These are phyloP conservation scores for Drosophila infuscata DNA, from an alignment of 2,888 invertebrate genomes.

Conservation along the genomic window DNA sequence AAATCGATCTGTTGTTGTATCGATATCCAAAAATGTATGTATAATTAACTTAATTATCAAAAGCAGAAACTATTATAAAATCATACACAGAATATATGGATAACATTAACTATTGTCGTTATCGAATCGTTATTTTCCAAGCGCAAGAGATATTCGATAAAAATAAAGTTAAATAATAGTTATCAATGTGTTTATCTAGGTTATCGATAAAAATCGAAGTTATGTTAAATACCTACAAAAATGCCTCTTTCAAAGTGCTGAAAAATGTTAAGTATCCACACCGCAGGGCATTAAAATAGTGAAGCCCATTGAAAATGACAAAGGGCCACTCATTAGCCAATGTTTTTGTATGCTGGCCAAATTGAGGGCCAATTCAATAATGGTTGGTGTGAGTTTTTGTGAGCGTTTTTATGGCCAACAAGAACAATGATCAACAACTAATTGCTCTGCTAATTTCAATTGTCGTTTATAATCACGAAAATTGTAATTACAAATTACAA, in stretches of 20 bases:
- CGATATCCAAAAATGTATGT: neutral
- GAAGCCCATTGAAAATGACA: slow-evolving; percentile 29
- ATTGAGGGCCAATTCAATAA: neutral
- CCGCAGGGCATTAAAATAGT: slow-evolving; percentile 32
- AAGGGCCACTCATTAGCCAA: slow-evolving; percentile 66
- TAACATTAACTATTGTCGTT: neutral
- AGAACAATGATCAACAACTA: slow-evolving; percentile 69
- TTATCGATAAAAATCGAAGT: neutral
- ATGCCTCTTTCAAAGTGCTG: neutral
- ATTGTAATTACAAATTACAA: slow-evolving; percentile 79
- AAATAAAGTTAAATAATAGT: neutral
- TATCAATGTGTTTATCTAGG: neutral
- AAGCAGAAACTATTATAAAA: neutral
- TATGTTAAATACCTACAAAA: neutral
- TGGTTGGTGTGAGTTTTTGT: neutral
- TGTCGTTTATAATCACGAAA: slow-evolving; percentile 72
- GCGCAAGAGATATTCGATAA: neutral
- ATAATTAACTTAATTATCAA: neutral
- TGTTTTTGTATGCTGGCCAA: slow-evolving; percentile 28
- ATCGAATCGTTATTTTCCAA: neutral
- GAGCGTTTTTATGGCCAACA: slow-evolving; percentile 28
- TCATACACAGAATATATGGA: neutral
- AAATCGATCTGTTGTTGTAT: neutral
- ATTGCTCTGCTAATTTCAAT: slow-evolving; percentile 78
- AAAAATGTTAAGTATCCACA: neutral